Percentiles rank a stretch among this genome's conserved stretches.
Evolutionary conservation across 2,797 vertebrate species (phyloP).

Genomic region (Prionace glauca): DNA sequence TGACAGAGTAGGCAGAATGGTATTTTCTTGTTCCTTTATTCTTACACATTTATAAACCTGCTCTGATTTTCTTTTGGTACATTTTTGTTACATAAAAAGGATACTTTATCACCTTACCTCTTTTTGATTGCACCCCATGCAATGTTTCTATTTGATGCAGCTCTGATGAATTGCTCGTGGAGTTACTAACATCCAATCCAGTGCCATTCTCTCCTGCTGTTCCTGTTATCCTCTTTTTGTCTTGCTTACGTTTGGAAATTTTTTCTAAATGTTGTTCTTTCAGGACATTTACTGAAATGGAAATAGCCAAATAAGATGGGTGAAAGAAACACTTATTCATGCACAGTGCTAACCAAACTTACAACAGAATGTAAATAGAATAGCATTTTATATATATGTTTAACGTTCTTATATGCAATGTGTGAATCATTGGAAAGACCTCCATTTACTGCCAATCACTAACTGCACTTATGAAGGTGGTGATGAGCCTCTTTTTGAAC

Average conservation of each 20-base stretch:
- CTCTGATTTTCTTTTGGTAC: not conserved
- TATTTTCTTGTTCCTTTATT: not conserved
- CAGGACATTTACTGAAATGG: slow-evolving; percentile 31
- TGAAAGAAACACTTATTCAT: not conserved
- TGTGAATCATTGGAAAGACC: not conserved
- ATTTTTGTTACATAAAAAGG: not conserved
- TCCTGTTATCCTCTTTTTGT: not conserved
- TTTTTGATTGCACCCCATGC: not conserved
- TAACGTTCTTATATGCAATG: not conserved
- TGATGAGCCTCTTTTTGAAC: not conserved
- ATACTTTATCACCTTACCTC: not conserved
- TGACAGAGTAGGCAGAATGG: not conserved
- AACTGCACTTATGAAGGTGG: not conserved
- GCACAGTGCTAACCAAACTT: not conserved
- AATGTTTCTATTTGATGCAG: not conserved
- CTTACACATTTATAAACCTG: not conserved
- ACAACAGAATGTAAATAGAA: not conserved
- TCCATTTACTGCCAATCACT: not conserved
- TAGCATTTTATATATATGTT: too few relatives aligned
- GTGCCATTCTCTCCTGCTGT: not conserved
- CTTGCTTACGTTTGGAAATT: not conserved
- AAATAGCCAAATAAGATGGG: not conserved
- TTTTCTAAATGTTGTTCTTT: slow-evolving; percentile 21
- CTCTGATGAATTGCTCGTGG: not conserved
- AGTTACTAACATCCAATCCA: not conserved